Base-by-base conservation (phyloP, 2,797 vertebrate genomes). In the Ctenochaetus hawaiiensis region DNA sequence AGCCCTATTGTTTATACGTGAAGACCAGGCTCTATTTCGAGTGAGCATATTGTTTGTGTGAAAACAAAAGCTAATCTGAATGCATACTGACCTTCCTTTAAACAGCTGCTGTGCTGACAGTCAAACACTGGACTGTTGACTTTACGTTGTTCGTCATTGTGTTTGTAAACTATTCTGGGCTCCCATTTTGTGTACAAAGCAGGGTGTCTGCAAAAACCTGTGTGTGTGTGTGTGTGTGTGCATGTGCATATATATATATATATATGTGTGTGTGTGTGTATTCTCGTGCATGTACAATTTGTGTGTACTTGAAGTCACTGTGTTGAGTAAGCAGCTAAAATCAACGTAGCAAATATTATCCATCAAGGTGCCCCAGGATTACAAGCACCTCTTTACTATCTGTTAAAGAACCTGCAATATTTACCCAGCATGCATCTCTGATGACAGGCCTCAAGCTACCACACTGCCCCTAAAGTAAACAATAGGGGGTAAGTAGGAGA, bases 361-460 rank as follows among this genome's bases (percentile, higher is more conserved):
- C 79, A 83, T 87, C 88, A 89, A 72, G 59, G 76, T 82, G 64
- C 72, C 89, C 81, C 76, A 66, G 74, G 80, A 86, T 72, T 69
- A 12, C 26, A 0, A 14, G n/a, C 56, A 79, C 58, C 67, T 88
- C 87, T 92, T 89, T 71, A 80, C 67, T 64, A 87, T 51, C 80
- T 83, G 85, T 88, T 87, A 79, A 89, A 91, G 76, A 72, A 84
- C 72, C 71, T 89, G 73, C 58, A 72, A 92, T 94, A 90, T 95
- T 94, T 94, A 92, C 85, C 80, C 83, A 80, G 86, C 72, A 88
- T 86, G 82, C 70, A 82, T 88, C 73, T 82, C 59, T 75, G 77
- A 76, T 84, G 87, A 86, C 87, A 87, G 68, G 75, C 89, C 84
- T 88, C 83, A 70, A 80, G 87, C 76, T 83, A 49, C 66, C 62